Percentiles rank a stretch among this genome's conserved stretches.
Evolutionary conservation across 2,888 invertebrate species (phyloP).

Genomic region (Cephalotes varians): DNA sequence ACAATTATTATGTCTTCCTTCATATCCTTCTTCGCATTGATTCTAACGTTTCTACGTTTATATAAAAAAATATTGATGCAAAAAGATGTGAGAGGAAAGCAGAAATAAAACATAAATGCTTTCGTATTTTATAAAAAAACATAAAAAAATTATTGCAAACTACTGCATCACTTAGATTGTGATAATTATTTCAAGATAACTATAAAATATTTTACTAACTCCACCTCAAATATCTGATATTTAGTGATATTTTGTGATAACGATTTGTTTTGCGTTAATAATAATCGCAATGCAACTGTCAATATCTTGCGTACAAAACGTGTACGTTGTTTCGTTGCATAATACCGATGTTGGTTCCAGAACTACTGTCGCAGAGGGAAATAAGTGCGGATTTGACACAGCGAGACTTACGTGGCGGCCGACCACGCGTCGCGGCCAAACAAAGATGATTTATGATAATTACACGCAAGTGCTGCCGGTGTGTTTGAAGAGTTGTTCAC

Average conservation of each 20-base stretch:
- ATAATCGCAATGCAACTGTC: neutral
- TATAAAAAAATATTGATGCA: neutral
- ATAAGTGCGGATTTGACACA: slow-evolving; percentile 40
- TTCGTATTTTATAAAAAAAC: neutral
- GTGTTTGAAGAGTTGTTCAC: slow-evolving; percentile 70
- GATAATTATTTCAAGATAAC: neutral
- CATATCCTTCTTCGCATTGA: neutral
- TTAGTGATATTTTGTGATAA: slow-evolving; percentile 8
- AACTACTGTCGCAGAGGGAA: slow-evolving; percentile 53
- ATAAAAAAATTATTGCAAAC: neutral
- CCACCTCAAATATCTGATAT: neutral
- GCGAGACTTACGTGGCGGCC: slow-evolving; percentile 32
- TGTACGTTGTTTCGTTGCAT: neutral
- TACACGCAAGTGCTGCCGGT: slow-evolving; percentile 75
- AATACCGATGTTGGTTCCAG: slow-evolving; percentile 38
- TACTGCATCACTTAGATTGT: neutral
- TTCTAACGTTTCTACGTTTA: neutral
- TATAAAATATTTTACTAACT: neutral
- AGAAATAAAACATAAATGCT: neutral
- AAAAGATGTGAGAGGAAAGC: neutral
- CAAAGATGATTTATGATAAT: slow-evolving; percentile 82
- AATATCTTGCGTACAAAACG: neutral
- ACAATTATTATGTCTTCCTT: slow-evolving; percentile 4
- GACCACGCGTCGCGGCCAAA: slow-evolving; percentile 49
- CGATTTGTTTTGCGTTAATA: neutral